Evolutionary conservation across 1,140 invertebrate species (phyloP).

Genomic region (Trichonephila inaurata): DNA sequence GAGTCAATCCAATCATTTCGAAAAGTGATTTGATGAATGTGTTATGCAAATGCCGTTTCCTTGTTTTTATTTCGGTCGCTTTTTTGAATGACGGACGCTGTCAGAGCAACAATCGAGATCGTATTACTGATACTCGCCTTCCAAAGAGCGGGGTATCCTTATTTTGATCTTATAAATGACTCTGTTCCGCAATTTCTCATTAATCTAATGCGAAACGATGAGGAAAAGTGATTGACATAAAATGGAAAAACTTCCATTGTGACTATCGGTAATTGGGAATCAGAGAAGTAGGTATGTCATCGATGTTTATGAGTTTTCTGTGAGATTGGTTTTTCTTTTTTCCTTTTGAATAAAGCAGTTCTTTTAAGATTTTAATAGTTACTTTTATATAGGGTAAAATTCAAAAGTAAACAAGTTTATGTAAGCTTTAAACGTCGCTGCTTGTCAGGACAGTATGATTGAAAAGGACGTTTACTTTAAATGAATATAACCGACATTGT

Average conservation of each 20-base stretch:
- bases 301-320: not conserved
- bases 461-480: no score
- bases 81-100: slow-evolving; percentile 14
- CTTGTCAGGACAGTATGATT: no score
- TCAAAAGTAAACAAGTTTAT: not conserved
- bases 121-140: slow-evolving; percentile 52
- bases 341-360: no score
- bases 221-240: slow-evolving; percentile 28
- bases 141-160: not conserved
- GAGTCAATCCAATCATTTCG: slow-evolving; percentile 11
- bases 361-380: not conserved
- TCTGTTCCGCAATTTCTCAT: slow-evolving; percentile 1
- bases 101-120: slow-evolving; percentile 42
- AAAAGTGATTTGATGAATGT: slow-evolving; percentile 65
- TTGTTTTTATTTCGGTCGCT: slow-evolving; percentile 40
- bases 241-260: slow-evolving; percentile 8
- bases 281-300: slow-evolving; percentile 8
- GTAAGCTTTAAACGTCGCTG: no score
- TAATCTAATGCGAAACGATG: slow-evolving; percentile 15
- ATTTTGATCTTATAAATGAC: slow-evolving; percentile 6
- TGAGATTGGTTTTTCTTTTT: no score
- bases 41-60: slow-evolving; percentile 57
- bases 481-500: no score
- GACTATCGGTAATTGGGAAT: not conserved
- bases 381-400: not conserved